Evolutionary conservation across 2,888 invertebrate species (phyloP).

Genomic region (Tachina lurida): DNA sequence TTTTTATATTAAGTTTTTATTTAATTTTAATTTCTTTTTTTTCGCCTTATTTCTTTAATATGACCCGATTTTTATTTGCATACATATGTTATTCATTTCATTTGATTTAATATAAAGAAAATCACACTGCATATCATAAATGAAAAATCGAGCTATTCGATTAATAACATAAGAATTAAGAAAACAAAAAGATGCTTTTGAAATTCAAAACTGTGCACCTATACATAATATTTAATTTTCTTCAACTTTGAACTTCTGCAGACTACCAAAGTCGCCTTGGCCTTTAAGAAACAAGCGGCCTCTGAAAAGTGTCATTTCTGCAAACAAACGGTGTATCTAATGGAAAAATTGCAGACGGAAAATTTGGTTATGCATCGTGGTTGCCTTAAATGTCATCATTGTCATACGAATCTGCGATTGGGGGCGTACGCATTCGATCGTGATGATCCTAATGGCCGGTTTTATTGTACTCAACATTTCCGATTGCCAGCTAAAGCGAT

Average conservation of each 20-base stretch:
- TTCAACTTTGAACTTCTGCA: constrained; percentile 74
- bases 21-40: constrained; percentile 13
- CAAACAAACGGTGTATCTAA: constrained; percentile 94
- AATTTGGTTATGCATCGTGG: constrained; percentile 95
- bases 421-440: constrained; percentile 89
- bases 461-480: constrained; percentile 91
- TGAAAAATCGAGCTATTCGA: constrained; percentile 15
- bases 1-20: constrained; percentile 26
- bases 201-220: background rate
- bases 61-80: constrained; percentile 7
- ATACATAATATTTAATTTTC: background rate
- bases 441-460: constrained; percentile 86
- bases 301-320: constrained; percentile 94
- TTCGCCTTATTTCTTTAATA: constrained; percentile 24
- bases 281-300: constrained; percentile 86
- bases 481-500: constrained; percentile 85
- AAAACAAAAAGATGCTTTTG: constrained; percentile 1
- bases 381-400: constrained; percentile 97
- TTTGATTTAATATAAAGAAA: constrained; percentile 31
- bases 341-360: constrained; percentile 95
- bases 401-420: constrained; percentile 91
- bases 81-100: constrained; percentile 5
- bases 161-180: constrained; percentile 39
- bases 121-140: constrained; percentile 33
- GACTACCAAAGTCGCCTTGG: constrained; percentile 85